phyloP scores from a whole-genome alignment of 2,888 invertebrate species.

The Spisula subtruncata region DNA sequence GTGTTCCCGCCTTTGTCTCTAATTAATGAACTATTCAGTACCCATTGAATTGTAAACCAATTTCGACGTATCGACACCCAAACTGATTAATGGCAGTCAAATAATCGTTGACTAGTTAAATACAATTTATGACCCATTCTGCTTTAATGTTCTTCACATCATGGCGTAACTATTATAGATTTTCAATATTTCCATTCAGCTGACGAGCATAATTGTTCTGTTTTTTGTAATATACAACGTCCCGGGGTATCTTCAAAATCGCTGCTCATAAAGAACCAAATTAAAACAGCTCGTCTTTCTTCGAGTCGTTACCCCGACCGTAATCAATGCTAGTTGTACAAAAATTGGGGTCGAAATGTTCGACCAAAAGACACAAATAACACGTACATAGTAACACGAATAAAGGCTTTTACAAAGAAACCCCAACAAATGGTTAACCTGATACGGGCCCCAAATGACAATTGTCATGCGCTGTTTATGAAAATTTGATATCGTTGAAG shows the following conservation, averaged over 20 bases:
- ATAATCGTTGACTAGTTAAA: conserved; percentile 45
- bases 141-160: conserved; percentile 69
- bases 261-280: conserved; percentile 53
- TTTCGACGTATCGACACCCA: conserved; percentile 38
- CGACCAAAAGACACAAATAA: conserved; percentile 1
- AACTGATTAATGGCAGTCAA: conserved; percentile 35
- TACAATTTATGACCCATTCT: conserved; percentile 66
- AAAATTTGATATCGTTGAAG: conserved; percentile 17
- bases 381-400: neutral
- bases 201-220: conserved; percentile 50
- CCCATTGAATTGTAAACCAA: neutral
- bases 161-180: conserved; percentile 58
- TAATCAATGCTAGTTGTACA: conserved; percentile 8
- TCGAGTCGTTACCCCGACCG: neutral
- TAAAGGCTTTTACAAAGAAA: neutral
- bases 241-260: conserved; percentile 52
- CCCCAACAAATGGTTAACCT: neutral
- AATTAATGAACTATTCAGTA: conserved; percentile 58
- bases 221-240: conserved; percentile 51
- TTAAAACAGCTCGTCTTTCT: conserved; percentile 7
- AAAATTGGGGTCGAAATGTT: conserved; percentile 4
- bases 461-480: neutral
- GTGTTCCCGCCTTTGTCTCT: conserved; percentile 56
- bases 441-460: conserved; percentile 3
- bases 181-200: conserved; percentile 65